Percentiles rank a stretch among this genome's conserved stretches.
Conservation (phyloP, 1,140 invertebrate species). For the Melanaphis sacchari region DNA sequence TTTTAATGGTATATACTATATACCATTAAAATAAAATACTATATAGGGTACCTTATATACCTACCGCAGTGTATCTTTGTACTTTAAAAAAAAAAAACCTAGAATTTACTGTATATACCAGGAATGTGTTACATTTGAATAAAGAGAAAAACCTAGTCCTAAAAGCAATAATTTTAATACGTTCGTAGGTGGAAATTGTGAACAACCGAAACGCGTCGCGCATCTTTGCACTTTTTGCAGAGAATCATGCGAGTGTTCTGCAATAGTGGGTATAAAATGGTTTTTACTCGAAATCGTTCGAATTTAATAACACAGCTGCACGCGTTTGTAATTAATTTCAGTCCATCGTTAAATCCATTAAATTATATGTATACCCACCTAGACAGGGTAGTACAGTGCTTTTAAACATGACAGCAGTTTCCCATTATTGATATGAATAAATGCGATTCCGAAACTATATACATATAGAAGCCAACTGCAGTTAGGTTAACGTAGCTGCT, state of each 20-base stretch:
- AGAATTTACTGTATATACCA: too few species aligned
- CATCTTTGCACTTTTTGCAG: neutral
- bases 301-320: slow-evolving; percentile 10
- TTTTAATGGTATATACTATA: neutral
- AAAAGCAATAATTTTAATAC: slow-evolving; percentile 26
- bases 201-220: neutral
- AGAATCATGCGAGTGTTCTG: neutral
- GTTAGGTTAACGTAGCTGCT: neutral
- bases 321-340: slow-evolving; percentile 1
- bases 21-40: too few species aligned
- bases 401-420: neutral
- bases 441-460: neutral
- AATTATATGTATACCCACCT: neutral
- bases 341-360: neutral
- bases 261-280: neutral
- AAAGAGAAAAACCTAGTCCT: neutral
- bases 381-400: neutral
- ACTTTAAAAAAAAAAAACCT: too few species aligned
- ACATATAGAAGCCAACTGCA: neutral
- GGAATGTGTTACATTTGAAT: neutral
- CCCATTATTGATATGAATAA: slow-evolving; percentile 1
- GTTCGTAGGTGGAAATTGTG: neutral
- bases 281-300: neutral
- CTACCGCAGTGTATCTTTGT: neutral
- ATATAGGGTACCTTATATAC: neutral